Conservation (phyloP, 2,113 vertebrate genomes). For the Typhlomys cinereus region DNA sequence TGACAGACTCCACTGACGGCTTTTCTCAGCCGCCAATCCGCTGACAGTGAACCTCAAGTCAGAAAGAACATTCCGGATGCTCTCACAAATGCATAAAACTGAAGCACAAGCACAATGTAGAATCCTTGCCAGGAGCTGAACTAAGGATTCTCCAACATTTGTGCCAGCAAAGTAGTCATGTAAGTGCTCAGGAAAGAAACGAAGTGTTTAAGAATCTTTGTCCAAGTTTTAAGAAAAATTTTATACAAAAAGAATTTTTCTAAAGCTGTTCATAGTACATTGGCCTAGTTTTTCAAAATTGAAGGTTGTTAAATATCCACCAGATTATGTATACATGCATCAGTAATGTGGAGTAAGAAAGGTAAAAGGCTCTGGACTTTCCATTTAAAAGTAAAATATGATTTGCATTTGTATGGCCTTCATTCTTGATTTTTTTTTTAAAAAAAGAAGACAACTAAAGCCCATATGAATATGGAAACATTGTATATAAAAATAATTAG, state of each 20-base stretch:
- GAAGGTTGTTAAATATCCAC: slow-evolving; percentile 19
- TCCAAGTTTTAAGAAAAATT: slow-evolving; percentile 10
- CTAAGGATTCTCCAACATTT: slow-evolving; percentile 21
- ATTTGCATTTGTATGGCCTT: not conserved
- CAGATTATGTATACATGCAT: not conserved
- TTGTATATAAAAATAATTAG: slow-evolving; percentile 13
- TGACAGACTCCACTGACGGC: slow-evolving; percentile 55
- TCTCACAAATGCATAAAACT: not conserved
- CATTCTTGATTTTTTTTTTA: not conserved
- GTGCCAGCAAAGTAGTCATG: not conserved
- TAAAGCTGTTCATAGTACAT: not conserved
- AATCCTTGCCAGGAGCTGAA: not conserved
- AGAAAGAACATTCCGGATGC: not conserved
- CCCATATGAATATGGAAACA: not conserved
- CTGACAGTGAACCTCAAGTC: not conserved
- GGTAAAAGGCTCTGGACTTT: not conserved
- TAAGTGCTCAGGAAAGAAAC: not conserved
- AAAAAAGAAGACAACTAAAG: not conserved
- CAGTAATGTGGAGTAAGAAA: not conserved
- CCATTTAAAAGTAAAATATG: not conserved
- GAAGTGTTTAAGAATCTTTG: not conserved
- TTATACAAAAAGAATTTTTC: not conserved
- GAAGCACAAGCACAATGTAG: not conserved
- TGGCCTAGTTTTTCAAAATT: not conserved
- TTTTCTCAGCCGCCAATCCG: slow-evolving; percentile 65